Conservation (phyloP, 1,140 invertebrate species). For the Eciton burchellii region DNA sequence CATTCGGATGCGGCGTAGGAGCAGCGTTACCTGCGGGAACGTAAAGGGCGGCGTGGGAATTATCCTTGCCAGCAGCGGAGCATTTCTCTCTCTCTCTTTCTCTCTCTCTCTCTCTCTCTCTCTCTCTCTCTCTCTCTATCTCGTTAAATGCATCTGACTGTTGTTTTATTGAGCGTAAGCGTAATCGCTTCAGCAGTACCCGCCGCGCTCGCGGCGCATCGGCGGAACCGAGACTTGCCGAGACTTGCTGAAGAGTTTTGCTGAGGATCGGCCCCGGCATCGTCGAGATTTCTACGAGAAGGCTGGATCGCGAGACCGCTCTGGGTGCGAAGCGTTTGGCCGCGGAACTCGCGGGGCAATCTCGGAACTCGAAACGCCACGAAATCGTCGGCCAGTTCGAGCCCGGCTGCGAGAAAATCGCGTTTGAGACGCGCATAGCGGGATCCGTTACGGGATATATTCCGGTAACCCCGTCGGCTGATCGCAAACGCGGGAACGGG, state of each 20-base stretch:
- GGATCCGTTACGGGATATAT: background rate
- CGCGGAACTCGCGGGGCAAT: background rate
- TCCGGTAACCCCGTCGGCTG: background rate
- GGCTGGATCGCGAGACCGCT: conserved; percentile 31
- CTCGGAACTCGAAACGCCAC: background rate
- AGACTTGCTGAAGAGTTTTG: background rate
- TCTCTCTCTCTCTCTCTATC: too few species aligned
- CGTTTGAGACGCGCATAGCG: too few species aligned
- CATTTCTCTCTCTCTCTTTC: too few species aligned
- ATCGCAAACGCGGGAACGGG: background rate
- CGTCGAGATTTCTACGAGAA: conserved; percentile 18
- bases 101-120: too few species aligned
- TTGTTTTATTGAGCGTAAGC: conserved; percentile 68
- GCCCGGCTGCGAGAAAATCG: background rate
- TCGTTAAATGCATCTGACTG: conserved; percentile 64
- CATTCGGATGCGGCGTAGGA: background rate
- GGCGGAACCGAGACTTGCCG: conserved; percentile 2
- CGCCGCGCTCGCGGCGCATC: conserved; percentile 34
- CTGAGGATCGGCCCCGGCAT: background rate
- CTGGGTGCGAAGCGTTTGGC: background rate
- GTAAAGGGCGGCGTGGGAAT: conserved; percentile 33
- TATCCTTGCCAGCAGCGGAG: conserved; percentile 60
- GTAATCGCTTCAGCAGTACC: conserved; percentile 59
- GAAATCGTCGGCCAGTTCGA: background rate
- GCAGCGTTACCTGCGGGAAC: background rate